Percentiles rank a stretch among this genome's conserved stretches.
phyloP scores from a whole-genome alignment of 2,888 invertebrate genomes.

The Cephus runcator region DNA sequence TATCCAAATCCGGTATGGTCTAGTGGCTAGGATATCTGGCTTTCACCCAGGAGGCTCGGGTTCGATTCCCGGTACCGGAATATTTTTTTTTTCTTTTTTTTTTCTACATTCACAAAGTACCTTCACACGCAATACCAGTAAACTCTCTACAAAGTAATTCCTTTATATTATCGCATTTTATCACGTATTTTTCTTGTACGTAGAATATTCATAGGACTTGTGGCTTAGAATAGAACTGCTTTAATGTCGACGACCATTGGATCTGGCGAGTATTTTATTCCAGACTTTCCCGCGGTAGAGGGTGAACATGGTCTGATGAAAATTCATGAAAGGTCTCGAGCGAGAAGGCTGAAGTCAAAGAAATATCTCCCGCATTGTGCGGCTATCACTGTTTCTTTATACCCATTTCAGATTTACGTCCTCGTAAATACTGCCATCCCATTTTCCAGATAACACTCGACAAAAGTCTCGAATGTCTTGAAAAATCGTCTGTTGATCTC shows the following conservation, averaged over 20 bases:
- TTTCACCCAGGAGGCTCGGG: constrained; percentile 72
- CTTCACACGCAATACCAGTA: neutral
- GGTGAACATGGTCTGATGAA: neutral
- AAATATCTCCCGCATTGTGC: neutral
- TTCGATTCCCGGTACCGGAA: constrained; percentile 73
- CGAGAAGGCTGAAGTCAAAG: neutral
- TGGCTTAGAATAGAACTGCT: neutral
- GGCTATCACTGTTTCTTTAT: neutral
- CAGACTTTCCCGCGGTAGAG: neutral
- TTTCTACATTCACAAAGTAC: neutral
- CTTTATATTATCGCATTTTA: neutral
- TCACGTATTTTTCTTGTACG: neutral
- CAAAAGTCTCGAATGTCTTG: neutral
- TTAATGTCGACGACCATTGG: neutral
- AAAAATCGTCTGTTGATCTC: neutral
- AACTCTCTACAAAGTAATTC: neutral
- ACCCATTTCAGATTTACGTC: neutral
- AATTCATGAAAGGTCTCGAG: constrained; percentile 1
- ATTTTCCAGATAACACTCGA: neutral
- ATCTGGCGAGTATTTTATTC: neutral
- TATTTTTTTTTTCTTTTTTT: constrained; percentile 42
- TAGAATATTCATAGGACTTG: neutral
- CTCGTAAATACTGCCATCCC: neutral
- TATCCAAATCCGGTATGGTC: constrained; percentile 68
- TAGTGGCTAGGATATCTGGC: constrained; percentile 72